A percentile compares a stretch with the other conserved stretches of the same genome.
Evolutionary conservation across 1,140 invertebrate genomes (phyloP).

Genomic region (Charaxes varanes): DNA sequence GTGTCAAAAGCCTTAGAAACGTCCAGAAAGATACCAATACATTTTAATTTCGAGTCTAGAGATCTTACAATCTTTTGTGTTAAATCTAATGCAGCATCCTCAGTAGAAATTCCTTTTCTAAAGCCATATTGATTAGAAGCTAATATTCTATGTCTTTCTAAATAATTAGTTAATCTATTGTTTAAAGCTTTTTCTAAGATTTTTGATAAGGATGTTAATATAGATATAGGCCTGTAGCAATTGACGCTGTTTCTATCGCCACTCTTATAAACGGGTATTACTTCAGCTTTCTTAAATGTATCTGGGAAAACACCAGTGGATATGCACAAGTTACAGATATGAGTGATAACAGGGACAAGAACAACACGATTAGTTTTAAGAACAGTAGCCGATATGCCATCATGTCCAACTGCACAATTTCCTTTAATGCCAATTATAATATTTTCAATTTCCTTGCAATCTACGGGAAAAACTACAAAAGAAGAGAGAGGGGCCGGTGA

Average conservation of each 20-base stretch:
- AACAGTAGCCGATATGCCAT: too few relatives aligned
- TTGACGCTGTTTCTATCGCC: constrained; percentile 6
- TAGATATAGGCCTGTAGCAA: constrained; percentile 20
- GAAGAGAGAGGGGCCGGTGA: neutral
- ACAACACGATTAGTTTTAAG: too few relatives aligned
- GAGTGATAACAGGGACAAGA: too few relatives aligned
- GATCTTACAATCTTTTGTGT: neutral
- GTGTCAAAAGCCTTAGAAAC: too few relatives aligned
- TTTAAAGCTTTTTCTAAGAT: constrained; percentile 20
- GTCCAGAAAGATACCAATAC: neutral
- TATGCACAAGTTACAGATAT: too few relatives aligned
- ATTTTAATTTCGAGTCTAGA: neutral
- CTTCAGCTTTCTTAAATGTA: constrained; percentile 14
- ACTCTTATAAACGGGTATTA: constrained; percentile 14
- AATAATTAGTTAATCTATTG: constrained; percentile 8
- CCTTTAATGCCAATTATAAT: too few relatives aligned
- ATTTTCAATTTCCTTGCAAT: too few relatives aligned
- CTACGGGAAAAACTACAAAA: too few relatives aligned
- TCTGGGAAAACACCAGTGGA: too few relatives aligned
- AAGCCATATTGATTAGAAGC: constrained; percentile 17
- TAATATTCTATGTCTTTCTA: constrained; percentile 15
- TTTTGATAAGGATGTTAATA: constrained; percentile 16
- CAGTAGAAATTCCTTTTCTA: constrained; percentile 13
- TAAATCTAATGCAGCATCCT: neutral
- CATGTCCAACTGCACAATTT: too few relatives aligned